A percentile compares a stretch with the other conserved stretches of the same genome.
Evolutionary conservation across 2,113 vertebrate species (phyloP).

Genomic region (Cepphus grylle): DNA sequence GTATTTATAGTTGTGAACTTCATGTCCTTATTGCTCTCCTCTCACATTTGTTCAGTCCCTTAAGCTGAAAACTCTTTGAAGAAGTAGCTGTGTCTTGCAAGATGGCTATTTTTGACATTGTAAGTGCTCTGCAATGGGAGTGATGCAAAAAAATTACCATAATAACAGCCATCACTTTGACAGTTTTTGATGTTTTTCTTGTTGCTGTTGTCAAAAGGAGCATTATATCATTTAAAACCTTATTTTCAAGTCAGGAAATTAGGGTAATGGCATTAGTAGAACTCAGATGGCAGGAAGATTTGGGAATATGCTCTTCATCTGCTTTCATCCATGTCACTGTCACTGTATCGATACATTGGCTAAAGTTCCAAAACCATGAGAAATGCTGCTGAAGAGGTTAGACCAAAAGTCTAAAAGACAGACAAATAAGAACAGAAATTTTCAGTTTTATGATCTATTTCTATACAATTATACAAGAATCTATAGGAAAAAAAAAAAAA

Average conservation of each 20-base stretch:
- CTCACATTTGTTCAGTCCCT: not conserved
- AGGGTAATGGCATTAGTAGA: not conserved
- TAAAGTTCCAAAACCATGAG: not conserved
- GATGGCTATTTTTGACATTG: not conserved
- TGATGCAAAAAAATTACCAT: not conserved
- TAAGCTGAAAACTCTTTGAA: slow-evolving; percentile 3
- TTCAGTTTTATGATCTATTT: not conserved
- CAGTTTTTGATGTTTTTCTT: not conserved
- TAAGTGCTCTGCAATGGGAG: not conserved
- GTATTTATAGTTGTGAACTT: not conserved
- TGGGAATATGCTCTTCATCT: not conserved
- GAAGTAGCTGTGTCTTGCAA: not conserved
- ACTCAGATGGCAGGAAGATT: not conserved
- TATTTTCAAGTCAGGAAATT: not conserved
- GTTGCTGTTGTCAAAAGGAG: not conserved
- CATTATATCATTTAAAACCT: not conserved
- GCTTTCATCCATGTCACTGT: not conserved
- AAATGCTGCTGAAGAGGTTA: not conserved
- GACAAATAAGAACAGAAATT: not conserved
- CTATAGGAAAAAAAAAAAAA: not conserved
- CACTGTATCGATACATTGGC: not conserved
- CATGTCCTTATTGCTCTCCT: not conserved
- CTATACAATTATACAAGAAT: not conserved
- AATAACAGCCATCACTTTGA: not conserved
- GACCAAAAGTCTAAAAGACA: not conserved